These are phyloP conservation scores for Sarcophaga carnaria DNA, from an alignment of 2,888 invertebrate species.

Conservation along the genomic window DNA sequence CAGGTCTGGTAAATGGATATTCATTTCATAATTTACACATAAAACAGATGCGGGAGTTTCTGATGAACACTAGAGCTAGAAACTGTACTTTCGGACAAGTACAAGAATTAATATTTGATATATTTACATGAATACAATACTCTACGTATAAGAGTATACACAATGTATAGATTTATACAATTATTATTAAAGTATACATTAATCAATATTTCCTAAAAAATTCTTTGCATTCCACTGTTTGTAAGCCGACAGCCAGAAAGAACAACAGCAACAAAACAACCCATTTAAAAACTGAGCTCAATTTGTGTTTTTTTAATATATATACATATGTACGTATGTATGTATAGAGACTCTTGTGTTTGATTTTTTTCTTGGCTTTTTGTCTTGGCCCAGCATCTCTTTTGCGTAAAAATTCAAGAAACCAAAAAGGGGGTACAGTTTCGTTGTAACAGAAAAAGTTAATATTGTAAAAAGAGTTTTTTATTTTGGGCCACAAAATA, in stretches of 20 bases:
- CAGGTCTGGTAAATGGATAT: no score
- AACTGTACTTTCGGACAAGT: no score
- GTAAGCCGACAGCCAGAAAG: constrained; percentile 5
- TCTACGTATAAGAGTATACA: no score
- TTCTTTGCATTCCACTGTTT: background rate
- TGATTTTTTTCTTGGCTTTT: constrained; percentile 32
- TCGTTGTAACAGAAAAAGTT: constrained; percentile 77
- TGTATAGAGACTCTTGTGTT: constrained; percentile 48
- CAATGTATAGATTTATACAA: no score
- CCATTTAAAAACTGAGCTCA: constrained; percentile 63
- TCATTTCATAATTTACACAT: no score
- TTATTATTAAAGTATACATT: background rate
- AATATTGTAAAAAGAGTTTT: constrained; percentile 37
- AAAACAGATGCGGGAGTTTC: no score
- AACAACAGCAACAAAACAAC: constrained; percentile 51
- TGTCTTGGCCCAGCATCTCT: constrained; percentile 66
- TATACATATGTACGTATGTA: constrained; percentile 4
- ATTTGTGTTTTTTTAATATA: constrained; percentile 53
- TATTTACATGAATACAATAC: no score
- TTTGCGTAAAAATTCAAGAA: constrained; percentile 65
- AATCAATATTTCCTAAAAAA: background rate
- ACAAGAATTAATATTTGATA: no score
- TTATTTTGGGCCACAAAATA: constrained; percentile 45
- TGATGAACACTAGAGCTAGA: background rate
- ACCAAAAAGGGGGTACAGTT: constrained; percentile 77